Evolutionary conservation across 2,797 vertebrate genomes (phyloP), one percentile per base, ranked within the genome.

Genomic region (Tamandua tetradactyla): DNA sequence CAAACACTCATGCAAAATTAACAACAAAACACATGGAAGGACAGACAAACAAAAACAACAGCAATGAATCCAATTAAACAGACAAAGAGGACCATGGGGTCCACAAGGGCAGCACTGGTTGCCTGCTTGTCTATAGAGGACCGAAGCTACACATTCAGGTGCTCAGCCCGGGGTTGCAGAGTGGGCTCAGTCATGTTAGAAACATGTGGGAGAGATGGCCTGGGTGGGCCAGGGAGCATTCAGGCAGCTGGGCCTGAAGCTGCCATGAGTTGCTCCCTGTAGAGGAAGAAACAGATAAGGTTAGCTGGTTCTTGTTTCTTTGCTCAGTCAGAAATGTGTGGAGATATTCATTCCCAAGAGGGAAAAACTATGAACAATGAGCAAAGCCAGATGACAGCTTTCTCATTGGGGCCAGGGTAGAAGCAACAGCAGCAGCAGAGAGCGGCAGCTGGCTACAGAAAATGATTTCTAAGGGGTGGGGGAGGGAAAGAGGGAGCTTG

Each of bases 101-200:
- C 96, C 97, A 97, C 98, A 98, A 98, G 99, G 99, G 98, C 98
- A 99, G 99, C 98, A 98, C 99, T 99, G 99, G 99, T 99, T 99
- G 99, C 99, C 99, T 99, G 99, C 99, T 99, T 99, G 99, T 99
- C 99, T 99, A 99, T 98, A 98, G 98, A 99, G 99, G 98, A 98
- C 98, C 98, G 98, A 98, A 99, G 98, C 98, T 98, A 98, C 98
- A 99, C 98, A 98, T 98, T 98, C 98, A 98, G 97, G 96, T 96
- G 98, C 98, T 98, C 97, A 3, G 78, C 68, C 76, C 96, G 97
- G 97, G 97, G 95, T 59, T 76, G 96, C 93, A 17, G 86, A 95
- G 30, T 97, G 52, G 79, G 80, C 93, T 94, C 95, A 95, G 97
- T 96, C 83, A 40, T 94, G 93, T 97, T 49, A 96, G 83, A 64